Base-by-base conservation (phyloP, 2,113 vertebrate species). In the Oncorhynchus kisutch region DNA sequence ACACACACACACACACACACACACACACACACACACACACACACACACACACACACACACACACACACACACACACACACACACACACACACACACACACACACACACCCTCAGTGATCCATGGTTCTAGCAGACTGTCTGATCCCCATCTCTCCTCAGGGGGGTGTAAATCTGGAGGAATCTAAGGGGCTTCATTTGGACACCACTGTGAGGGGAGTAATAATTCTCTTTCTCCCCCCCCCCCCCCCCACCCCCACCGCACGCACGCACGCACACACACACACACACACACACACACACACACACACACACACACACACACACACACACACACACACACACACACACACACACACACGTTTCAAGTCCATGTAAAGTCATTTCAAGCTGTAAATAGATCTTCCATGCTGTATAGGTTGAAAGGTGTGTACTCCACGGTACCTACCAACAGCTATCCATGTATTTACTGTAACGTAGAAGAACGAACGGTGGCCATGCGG, bases 161-260 rank as follows among this genome's bases (percentile, higher is more conserved):
- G 88, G 85, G 85, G 86, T 80, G 87, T 89, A 85, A 84, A 86
- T 85, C 77, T 80, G 78, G 76, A 82, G 83, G 75, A 87, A 90
- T 86, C 82, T 75, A 48, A 82, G 78, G 78, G 84, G 72, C 82
- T 86, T 76, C 57, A 25, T 85, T 84, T 85, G 82, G 87, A 87
- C 85, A 86, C 80, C 73, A 86, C 77, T 79, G 80, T 75, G 75
- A 87, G 78, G 79, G 82, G 20, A 79, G 82, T 81, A 76, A 85
- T 88, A 80, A 85, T 86, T 85, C 78, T 79, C 67, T 76, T 8
- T 9, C 39, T 2, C 39, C 34, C 7, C 34, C 7, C 7, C 6
- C 64, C 68, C 71, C 34, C 57, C 74, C 51, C 8, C 34, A 1
- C 64, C 66, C 71, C 34, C 54, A 72, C 51, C 65, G 5, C 60